A percentile compares a stretch with the other conserved stretches of the same genome.
These are phyloP conservation scores for Furcifer pardalis DNA, from an alignment of 2,797 vertebrate species.

Conservation along the genomic window DNA sequence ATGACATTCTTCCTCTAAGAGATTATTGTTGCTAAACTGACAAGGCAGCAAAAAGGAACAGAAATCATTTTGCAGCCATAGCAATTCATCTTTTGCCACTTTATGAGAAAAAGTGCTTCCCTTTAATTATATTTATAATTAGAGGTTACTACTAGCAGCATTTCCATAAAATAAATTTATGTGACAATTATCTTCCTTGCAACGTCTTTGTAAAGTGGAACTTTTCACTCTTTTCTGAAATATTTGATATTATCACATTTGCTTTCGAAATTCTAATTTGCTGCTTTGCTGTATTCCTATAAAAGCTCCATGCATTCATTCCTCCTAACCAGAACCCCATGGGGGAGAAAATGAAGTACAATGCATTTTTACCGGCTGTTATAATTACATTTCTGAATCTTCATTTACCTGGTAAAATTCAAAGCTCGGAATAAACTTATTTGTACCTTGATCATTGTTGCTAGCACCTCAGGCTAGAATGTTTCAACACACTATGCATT, in stretches of 20 bases:
- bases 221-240: not conserved
- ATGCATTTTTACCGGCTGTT: not conserved
- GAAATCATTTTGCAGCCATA: constrained; percentile 8
- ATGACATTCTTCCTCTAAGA: not conserved
- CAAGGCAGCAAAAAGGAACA: constrained; percentile 9
- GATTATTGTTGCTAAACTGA: constrained; percentile 5
- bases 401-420: not conserved
- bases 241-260: constrained; percentile 15
- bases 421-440: not conserved
- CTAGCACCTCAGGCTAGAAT: not conserved
- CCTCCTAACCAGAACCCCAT: constrained; percentile 26
- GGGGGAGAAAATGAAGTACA: constrained; percentile 12
- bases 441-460: not conserved
- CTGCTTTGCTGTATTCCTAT: constrained; percentile 4
- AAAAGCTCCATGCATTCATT: constrained; percentile 2
- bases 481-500: not conserved
- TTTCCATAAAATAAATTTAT: constrained; percentile 33
- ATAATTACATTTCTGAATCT: constrained; percentile 15
- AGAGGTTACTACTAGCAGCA: constrained; percentile 15
- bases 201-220: constrained; percentile 22
- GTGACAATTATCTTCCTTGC: constrained; percentile 30
- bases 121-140: constrained; percentile 38
- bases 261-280: constrained; percentile 19
- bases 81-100: constrained; percentile 14
- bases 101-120: constrained; percentile 13